Conservation (phyloP, 2,888 invertebrate genomes). For the Tanytarsus gracilentus region DNA sequence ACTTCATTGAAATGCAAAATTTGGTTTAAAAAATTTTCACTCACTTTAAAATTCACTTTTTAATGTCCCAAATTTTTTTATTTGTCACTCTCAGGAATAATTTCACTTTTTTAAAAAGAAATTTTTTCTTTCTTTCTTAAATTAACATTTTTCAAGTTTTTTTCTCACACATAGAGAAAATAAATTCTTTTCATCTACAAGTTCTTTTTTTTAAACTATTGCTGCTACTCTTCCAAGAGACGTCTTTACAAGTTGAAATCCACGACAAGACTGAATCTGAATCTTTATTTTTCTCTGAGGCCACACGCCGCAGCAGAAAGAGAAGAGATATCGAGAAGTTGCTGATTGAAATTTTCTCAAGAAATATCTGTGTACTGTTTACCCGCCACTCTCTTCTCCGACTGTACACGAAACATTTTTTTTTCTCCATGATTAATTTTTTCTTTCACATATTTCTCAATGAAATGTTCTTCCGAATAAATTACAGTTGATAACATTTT, state of each 20-base stretch:
- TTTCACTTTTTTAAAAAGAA: background rate
- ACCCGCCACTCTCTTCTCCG: background rate
- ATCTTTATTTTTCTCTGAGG: constrained; percentile 16
- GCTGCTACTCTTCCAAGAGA: background rate
- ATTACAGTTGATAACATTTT: too few relatives aligned
- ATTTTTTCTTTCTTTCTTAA: background rate
- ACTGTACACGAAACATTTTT: background rate
- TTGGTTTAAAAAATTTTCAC: background rate
- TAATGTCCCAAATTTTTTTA: background rate
- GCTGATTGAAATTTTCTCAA: constrained; percentile 11
- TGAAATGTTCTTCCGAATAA: too few relatives aligned
- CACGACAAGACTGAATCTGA: constrained; percentile 16
- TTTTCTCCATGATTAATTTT: background rate
- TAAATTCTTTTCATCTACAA: background rate
- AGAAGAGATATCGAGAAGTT: constrained; percentile 19
- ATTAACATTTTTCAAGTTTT: background rate
- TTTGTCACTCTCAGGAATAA: background rate
- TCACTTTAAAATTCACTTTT: constrained; percentile 14
- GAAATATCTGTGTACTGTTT: background rate
- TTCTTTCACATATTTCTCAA: background rate
- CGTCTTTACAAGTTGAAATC: constrained; percentile 16
- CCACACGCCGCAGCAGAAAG: constrained; percentile 3
- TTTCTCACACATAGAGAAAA: constrained; percentile 12
- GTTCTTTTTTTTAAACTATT: background rate
- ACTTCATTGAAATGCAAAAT: too few relatives aligned